phyloP scores from a whole-genome alignment of 2,888 invertebrate species.

The Bembecia ichneumoniformis region DNA sequence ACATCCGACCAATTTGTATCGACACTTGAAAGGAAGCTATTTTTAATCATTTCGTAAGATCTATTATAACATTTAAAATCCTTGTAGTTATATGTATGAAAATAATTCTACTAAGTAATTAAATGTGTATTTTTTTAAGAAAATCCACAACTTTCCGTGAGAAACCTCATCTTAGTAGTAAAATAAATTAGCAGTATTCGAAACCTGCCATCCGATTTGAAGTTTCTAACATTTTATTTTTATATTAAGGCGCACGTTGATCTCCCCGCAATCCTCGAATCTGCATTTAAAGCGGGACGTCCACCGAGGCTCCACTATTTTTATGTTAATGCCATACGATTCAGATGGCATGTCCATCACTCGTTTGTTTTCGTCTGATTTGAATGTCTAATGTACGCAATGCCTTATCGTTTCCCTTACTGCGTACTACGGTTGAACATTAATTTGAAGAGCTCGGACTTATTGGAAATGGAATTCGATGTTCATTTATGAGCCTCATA shows the following conservation, averaged over 20 bases:
- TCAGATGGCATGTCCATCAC: constrained; percentile 65
- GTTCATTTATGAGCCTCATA: no score
- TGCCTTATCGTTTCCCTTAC: constrained; percentile 1
- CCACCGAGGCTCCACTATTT: constrained; percentile 34
- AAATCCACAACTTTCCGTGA: no score
- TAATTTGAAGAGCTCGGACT: not conserved
- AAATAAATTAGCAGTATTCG: constrained; percentile 3
- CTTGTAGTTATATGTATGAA: no score
- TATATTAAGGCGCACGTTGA: not conserved
- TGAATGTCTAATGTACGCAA: constrained; percentile 55
- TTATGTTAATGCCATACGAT: constrained; percentile 59
- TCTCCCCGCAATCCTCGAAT: constrained; percentile 16
- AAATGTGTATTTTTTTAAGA: no score
- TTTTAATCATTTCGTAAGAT: no score
- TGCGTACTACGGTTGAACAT: not conserved
- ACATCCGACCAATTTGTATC: no score
- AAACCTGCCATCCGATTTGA: constrained; percentile 5
- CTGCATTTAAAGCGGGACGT: constrained; percentile 55
- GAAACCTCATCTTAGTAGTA: no score
- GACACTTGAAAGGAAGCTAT: no score
- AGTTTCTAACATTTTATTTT: constrained; percentile 6
- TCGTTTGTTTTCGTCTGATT: constrained; percentile 57
- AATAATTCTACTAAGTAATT: no score
- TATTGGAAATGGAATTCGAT: not conserved
- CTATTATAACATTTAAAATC: no score